Base-by-base conservation (phyloP, 2,888 invertebrate species). In the Apamea epomidion region DNA sequence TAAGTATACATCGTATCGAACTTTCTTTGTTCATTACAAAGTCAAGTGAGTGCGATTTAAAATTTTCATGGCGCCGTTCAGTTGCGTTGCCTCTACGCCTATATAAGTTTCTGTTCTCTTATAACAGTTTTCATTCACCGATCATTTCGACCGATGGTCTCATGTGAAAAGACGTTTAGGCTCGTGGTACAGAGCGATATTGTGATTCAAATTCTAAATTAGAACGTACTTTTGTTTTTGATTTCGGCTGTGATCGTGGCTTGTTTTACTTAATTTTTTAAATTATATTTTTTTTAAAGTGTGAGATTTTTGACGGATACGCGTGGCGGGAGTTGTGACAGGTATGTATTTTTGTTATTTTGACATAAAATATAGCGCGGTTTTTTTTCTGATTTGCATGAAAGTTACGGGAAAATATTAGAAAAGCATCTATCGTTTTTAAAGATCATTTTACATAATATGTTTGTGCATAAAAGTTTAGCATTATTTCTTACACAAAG, bases 141-240 rank as follows among this genome's bases (percentile, higher is more conserved):
- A 86, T 92, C 94, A 95, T 93, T 94, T 94, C 92, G 92, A 92
- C 93, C 93, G 93, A 89, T 88, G 92, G 90, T 90, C 91, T 91
- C 89, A 90, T 88, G 89, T 85, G 88, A 87, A 91, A 90, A 90
- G 89, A 90, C 74, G 90, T 90, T 87, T 87, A 84, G 90, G 89
- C 76, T 69, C 79, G 74, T 82, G 80, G 67, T 79, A 83, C 82
- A 73, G 78, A 71, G 45, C 84, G 84, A 70, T 78, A 82, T 81
- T 77, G 88, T 89, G 90, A 87, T 81, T 82, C n/a, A 82, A 86
- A 88, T 89, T 88, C 84, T 37, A 80, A 83, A 84, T 83, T 85
- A 80, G 87, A 89, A 88, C 86, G 60, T 51, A 75, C 70, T 80
- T 54, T 74, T 80, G 10, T 16, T 80, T 83, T 69, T 65, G 58